Percentiles rank a stretch among this genome's conserved stretches.
Conservation (phyloP, 2,797 vertebrate genomes). For the Nannoperca obscura region DNA sequence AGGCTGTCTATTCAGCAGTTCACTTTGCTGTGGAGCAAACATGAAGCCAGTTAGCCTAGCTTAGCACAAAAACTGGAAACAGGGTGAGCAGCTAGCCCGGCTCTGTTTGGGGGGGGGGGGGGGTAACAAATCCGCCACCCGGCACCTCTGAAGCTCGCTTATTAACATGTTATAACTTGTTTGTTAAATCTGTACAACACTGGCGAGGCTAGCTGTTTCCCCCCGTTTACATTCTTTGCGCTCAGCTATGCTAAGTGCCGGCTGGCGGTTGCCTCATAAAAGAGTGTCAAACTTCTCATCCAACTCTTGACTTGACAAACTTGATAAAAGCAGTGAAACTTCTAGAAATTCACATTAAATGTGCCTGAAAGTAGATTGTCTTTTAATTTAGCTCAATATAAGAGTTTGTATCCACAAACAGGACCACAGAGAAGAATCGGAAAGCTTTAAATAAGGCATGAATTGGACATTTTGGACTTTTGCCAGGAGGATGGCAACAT, state of each 20-base stretch:
- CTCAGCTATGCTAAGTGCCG: background rate
- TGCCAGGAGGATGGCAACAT: background rate
- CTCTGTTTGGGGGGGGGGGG: background rate
- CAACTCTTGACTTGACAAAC: background rate
- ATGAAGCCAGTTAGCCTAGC: background rate
- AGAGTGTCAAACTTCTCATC: background rate
- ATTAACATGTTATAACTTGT: background rate
- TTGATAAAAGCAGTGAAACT: background rate
- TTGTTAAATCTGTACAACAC: background rate
- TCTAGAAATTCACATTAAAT: background rate
- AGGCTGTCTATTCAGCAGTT: background rate
- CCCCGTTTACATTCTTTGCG: background rate
- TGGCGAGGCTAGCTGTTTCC: background rate
- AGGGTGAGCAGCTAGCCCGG: background rate
- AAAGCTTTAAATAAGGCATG: conserved; percentile 4
- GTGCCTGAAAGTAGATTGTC: background rate
- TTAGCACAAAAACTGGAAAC: background rate
- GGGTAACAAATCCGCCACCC: too few relatives aligned
- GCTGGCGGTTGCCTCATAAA: background rate
- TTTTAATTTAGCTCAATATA: background rate
- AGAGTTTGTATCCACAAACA: conserved; percentile 1
- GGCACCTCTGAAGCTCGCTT: background rate
- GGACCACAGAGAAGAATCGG: background rate
- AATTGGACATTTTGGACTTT: background rate
- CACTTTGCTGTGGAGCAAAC: background rate